A percentile compares a stretch with the other conserved stretches of the same genome.
These are phyloP conservation scores for Drosophila mayaguana DNA, from an alignment of 2,888 invertebrate genomes.

Conservation along the genomic window DNA sequence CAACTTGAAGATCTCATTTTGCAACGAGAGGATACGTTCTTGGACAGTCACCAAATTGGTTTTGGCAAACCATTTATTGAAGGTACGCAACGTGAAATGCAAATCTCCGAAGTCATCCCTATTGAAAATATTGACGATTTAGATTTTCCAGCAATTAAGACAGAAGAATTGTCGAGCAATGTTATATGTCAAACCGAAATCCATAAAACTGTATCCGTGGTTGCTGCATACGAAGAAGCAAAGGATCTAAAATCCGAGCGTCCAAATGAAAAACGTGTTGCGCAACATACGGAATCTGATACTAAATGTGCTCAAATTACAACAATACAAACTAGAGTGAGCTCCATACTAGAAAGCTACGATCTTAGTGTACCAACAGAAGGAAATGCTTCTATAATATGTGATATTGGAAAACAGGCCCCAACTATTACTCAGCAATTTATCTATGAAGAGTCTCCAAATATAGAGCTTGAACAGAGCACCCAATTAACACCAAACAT, in stretches of 20 bases:
- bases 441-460: conserved; percentile 65
- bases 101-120: conserved; percentile 63
- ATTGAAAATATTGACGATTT: conserved; percentile 62
- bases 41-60: conserved; percentile 13
- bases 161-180: conserved; percentile 16
- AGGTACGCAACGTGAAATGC: conserved; percentile 67
- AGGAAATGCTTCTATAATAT: conserved; percentile 52
- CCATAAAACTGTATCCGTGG: conserved; percentile 62
- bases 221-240: conserved; percentile 59
- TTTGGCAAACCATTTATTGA: conserved; percentile 70
- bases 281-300: conserved; percentile 33
- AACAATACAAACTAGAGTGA: conserved; percentile 59
- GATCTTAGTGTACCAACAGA: conserved; percentile 58
- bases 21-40: conserved; percentile 60
- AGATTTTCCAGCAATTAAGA: background rate
- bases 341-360: conserved; percentile 72
- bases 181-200: conserved; percentile 45
- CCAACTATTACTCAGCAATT: conserved; percentile 61
- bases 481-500: conserved; percentile 6
- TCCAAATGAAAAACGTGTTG: conserved; percentile 16
- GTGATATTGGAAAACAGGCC: conserved; percentile 55
- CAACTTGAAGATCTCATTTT: conserved; percentile 55
- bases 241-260: conserved; percentile 26
- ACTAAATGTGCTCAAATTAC: conserved; percentile 45
- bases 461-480: background rate